phyloP scores from a whole-genome alignment of 2,888 invertebrate genomes.

The Volucella zonaria region DNA sequence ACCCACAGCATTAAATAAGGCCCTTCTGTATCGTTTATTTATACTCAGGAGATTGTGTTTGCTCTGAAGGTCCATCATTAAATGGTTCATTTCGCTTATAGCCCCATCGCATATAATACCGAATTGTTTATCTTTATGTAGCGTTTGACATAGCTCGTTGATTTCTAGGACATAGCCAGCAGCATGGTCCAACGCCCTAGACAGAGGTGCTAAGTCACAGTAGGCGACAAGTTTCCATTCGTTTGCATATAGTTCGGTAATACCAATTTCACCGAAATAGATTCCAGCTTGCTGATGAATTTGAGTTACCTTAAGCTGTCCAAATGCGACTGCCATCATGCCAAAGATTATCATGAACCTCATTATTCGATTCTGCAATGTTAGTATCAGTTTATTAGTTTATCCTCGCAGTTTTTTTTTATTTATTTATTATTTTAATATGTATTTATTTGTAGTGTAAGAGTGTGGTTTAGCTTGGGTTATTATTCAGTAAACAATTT shows the following conservation, averaged over 20 bases:
- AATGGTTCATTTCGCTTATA: slow-evolving; percentile 6
- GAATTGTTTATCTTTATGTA: slow-evolving; percentile 5
- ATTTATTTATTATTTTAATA: too few relatives aligned
- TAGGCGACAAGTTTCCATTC: slow-evolving; percentile 28
- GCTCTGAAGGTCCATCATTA: slow-evolving; percentile 16
- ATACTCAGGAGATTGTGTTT: slow-evolving; percentile 2
- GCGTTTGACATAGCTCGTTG: slow-evolving; percentile 7
- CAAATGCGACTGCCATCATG: too few relatives aligned
- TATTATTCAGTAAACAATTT: neutral
- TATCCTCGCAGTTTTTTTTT: neutral
- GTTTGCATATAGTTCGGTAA: neutral
- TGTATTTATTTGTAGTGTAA: too few relatives aligned
- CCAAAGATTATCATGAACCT: too few relatives aligned
- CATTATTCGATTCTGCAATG: too few relatives aligned
- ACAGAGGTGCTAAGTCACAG: slow-evolving; percentile 10
- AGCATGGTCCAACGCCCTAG: neutral
- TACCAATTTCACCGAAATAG: slow-evolving; percentile 24
- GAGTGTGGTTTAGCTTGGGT: too few relatives aligned
- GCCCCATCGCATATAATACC: slow-evolving; percentile 22
- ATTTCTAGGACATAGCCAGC: neutral
- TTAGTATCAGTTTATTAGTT: too few relatives aligned
- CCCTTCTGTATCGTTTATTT: neutral
- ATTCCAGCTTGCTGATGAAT: slow-evolving; percentile 5
- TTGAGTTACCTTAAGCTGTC: neutral
- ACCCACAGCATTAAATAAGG: too few relatives aligned